A percentile compares a stretch with the other conserved stretches of the same genome.
phyloP scores from a whole-genome alignment of 2,888 invertebrate genomes.

The Hyposoter dolosus region DNA sequence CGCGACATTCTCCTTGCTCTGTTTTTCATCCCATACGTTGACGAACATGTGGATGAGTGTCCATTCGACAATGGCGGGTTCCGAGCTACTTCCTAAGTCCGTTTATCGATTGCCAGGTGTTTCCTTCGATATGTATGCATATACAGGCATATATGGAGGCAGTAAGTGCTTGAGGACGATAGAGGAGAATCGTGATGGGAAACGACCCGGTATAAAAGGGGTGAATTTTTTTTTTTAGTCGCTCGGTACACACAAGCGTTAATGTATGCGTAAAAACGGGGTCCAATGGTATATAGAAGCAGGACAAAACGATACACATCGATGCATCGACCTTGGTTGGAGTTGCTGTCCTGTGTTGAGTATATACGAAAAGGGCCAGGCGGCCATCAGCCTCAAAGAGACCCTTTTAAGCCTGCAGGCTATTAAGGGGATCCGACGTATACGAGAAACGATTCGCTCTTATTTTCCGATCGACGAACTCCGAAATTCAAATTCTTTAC shows the following conservation, averaged over 20 bases:
- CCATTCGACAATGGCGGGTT: conserved; percentile 24
- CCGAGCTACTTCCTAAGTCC: conserved; percentile 14
- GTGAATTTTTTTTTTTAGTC: conserved; percentile 73
- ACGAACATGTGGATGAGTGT: background rate
- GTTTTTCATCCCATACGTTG: background rate
- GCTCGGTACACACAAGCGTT: conserved; percentile 66
- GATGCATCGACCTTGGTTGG: conserved; percentile 52
- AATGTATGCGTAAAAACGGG: conserved; percentile 8
- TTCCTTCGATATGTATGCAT: conserved; percentile 75
- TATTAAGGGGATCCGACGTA: conserved; percentile 23
- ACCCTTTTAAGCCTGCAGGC: conserved; percentile 38
- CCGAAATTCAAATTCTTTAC: conserved; percentile 12
- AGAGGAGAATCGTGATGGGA: conserved; percentile 74
- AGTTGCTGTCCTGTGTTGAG: conserved; percentile 9
- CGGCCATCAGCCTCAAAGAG: conserved; percentile 27
- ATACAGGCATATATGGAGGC: conserved; percentile 14
- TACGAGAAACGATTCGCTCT: background rate
- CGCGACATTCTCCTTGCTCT: background rate
- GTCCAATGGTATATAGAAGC: background rate
- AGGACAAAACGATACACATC: conserved; percentile 37
- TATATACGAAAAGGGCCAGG: conserved; percentile 8
- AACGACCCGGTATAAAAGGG: conserved; percentile 72
- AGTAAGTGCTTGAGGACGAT: conserved; percentile 15
- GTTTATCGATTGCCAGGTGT: conserved; percentile 83
- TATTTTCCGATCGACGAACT: conserved; percentile 26